Base-by-base conservation (phyloP, 2,113 vertebrate species). In the Onychostoma macrolepis region DNA sequence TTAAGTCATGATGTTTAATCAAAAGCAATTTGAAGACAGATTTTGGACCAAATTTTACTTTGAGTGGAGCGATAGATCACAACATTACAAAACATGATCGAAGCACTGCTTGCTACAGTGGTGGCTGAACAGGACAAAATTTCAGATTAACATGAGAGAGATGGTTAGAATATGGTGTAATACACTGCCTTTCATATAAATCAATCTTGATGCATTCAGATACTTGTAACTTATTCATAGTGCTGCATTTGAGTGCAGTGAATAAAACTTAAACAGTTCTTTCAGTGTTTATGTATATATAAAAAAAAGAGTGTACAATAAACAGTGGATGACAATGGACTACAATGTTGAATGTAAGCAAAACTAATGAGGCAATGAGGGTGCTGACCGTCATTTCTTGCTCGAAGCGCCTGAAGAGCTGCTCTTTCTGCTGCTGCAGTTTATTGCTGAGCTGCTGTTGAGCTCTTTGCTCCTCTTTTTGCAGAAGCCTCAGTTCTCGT, bases 371-470 rank as follows among this genome's bases (percentile, higher is more conserved):
- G 30, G 15, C 10, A n/a, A 87, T 53, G 17, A 74, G 41, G 15
- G 53, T 33, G 87, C 95, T 96, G 90, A 99, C 98, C 43, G 96
- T 97, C 95, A 97, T 98, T 94, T 99, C 98, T 94, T 99, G 98
- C 83, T 99, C 98, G 89, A 99, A 99, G 87, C 98, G 97, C 0
- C 97, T 94, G 93, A 94, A 98, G 90, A 98, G 97, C 85, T 98
- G 98, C 76, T 99, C 98, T 83, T 97, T 95, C 75, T 99, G 98
- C 82, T 98, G 97, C 87, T 97, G 93, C 56, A 99, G 94, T 90
- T 99, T 99, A 91, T 97, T 96, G 89, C 96, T 98, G 88, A 99
- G 98, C 87, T 98, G 97, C 88, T 99, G 98, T 17, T 99, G 97
- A 30, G 98, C 96, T 90, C 97, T 95, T 91, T 99, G 98, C 91